Base-by-base conservation (phyloP, 2,888 invertebrate genomes). In the Allolobophora icterica region DNA sequence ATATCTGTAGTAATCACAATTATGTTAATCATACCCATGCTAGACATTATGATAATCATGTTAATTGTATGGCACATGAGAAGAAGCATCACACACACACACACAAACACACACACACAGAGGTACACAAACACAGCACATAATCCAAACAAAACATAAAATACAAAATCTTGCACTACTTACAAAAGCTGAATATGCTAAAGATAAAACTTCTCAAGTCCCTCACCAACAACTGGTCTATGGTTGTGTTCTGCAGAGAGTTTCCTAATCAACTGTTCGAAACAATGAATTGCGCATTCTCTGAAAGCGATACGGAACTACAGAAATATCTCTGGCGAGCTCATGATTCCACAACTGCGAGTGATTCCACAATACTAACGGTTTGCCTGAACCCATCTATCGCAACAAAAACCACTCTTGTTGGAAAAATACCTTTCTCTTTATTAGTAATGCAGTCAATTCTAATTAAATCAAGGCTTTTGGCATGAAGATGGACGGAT, bases 1-100 rank as follows among this genome's bases (percentile, higher is more conserved):
- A 71, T 71, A 71, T 71, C 71, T 71, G 71, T 71, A n/a, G n/a
- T n/a, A 71, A 71, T 71, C n/a, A 71, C n/a, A 71, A n/a, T 71
- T n/a, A 71, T 17, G 71, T 30, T 71, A n/a, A 71, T 0, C 71
- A 71, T 17, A 13, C 24, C 17, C 52, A 52, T 52, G 52, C 15
- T 52, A 17, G 52, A 17, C 24, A 11, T 71, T 13, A 71, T 71
- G 71, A 71, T 71, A 71, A 71, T 71, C 71, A 71, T 71, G 71
- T 71, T n/a, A 71, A 71, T 71, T 71, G 71, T 71, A 71, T 71
- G 71, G 71, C 71, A 71, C 71, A 71, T n/a, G n/a, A 71, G 71
- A n/a, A 71, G 71, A 71, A 71, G 71, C 71, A 71, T 71, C n/a
- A 71, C 30, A n/a, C 71, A 71, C 71, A n/a, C 71, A 58, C 58